Evolutionary conservation across 2,888 invertebrate species (phyloP).

Genomic region (Philaethria dido): DNA sequence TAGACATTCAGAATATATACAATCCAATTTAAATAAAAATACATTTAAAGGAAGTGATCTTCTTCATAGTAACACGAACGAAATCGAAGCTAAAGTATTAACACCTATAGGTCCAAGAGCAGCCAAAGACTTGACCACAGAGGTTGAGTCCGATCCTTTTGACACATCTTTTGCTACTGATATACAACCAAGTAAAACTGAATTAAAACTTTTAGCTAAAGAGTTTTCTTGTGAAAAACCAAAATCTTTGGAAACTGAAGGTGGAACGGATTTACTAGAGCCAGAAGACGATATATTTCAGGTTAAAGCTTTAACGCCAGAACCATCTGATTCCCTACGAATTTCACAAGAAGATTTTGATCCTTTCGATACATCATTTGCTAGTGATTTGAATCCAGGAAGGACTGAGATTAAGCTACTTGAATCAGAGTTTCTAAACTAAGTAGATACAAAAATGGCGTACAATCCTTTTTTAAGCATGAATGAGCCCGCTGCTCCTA

Average conservation of each 20-base stretch:
- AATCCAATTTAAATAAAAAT: constrained; percentile 54
- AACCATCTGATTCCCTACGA: constrained; percentile 66
- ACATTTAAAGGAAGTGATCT: constrained; percentile 64
- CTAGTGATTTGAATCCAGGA: constrained; percentile 88
- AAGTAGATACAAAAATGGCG: constrained; percentile 81
- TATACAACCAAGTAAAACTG: constrained; percentile 90
- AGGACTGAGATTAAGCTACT: constrained; percentile 90
- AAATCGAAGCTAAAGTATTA: constrained; percentile 85
- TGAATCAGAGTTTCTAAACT: constrained; percentile 87
- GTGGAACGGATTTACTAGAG: constrained; percentile 75
- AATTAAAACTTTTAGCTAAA: constrained; percentile 89
- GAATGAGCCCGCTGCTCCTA: constrained; percentile 84
- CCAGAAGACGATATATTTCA: constrained; percentile 84
- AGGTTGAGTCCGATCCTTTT: constrained; percentile 89
- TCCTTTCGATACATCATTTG: constrained; percentile 94
- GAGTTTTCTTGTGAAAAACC: constrained; percentile 86
- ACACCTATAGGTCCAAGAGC: constrained; percentile 74
- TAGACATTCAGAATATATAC: constrained; percentile 80
- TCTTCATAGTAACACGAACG: constrained; percentile 61
- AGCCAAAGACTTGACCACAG: constrained; percentile 62
- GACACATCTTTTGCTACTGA: constrained; percentile 93
- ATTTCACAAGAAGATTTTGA: constrained; percentile 82
- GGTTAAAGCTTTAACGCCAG: constrained; percentile 89
- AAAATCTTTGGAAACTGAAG: constrained; percentile 54
- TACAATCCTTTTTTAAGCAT: constrained; percentile 91